These are phyloP conservation scores for Acomys russatus DNA, from an alignment of 2,797 vertebrate genomes.

Conservation along the genomic window DNA sequence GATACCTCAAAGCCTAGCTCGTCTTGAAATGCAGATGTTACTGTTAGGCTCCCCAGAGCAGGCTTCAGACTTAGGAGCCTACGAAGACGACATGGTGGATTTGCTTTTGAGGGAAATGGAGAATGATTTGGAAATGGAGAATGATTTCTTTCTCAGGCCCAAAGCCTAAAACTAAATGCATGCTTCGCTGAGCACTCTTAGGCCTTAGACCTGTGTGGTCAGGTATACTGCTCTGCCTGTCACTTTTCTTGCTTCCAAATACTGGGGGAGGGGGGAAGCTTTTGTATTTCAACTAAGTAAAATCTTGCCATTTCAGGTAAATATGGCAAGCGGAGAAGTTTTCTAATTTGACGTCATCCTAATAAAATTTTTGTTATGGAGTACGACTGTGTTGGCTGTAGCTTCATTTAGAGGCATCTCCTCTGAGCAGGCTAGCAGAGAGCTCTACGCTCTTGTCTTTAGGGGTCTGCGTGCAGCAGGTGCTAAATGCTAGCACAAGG, in stretches of 20 bases:
- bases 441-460: background rate
- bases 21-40: conserved; percentile 51
- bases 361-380: conserved; percentile 83
- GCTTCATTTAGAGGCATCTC: conserved; percentile 22
- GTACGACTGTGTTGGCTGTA: conserved; percentile 11
- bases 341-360: conserved; percentile 81
- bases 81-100: background rate
- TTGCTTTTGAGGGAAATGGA: conserved; percentile 2
- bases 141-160: conserved; percentile 43
- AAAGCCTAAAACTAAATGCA: conserved; percentile 61
- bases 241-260: conserved; percentile 19
- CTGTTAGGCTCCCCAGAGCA: background rate
- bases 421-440: background rate
- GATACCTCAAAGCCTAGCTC: conserved; percentile 79
- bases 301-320: conserved; percentile 52
- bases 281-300: conserved; percentile 55
- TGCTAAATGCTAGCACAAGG: background rate
- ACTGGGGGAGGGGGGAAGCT: background rate
- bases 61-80: conserved; percentile 3
- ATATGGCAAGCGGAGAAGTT: conserved; percentile 57
- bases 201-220: conserved; percentile 5
- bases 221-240: background rate
- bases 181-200: conserved; percentile 48
- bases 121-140: background rate
- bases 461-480: background rate